Base-by-base conservation (phyloP, 2,888 invertebrate species). In the Phyllotreta cruciferae region DNA sequence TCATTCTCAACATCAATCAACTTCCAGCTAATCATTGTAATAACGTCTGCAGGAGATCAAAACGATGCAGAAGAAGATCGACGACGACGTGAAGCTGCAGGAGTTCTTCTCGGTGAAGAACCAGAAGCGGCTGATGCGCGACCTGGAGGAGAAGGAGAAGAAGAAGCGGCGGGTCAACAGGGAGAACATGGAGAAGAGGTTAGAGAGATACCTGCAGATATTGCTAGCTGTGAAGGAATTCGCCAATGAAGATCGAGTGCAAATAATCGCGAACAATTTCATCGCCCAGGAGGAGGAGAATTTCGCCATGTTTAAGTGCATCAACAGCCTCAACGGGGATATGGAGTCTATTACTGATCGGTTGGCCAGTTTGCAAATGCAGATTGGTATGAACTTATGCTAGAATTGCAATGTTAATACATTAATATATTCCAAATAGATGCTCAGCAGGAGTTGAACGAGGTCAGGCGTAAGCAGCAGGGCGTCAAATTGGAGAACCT, bases 221-320 rank as follows among this genome's bases (percentile, higher is more conserved):
- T 56, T 76, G 49, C 66, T 67, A 4, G 66, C 71, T 5, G 74
- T 77, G 36, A 67, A 68, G 53, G 84, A 85, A 63, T 86, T 86
- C 70, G 81, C 86, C 36, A 86, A 86, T 0, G 90, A 91, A 74
- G 83, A 85, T 1, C 87, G 90, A 68, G 84, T 90, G 11, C 87
- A 88, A 67, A 86, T 86, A 11, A 80, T 94, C 47, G 88, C 90
- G 6, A 85, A 85, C 2, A 87, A 90, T 77, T 96, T 93, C 80
- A 85, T 89, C n/a, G 87, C 90, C 37, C 89, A 92, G 64, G 96
- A 96, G 76, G 93, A 93, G 72, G 92, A 93, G 78, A 96, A 96
- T 82, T 96, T 95, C 79, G 93, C 95, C 0, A 85, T 94, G 0
- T 96, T 96, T 78, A 93, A 90, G 80, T 95, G 93, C 77, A 92